Base-by-base conservation (phyloP, 2,113 vertebrate species). In the Microtus richardsoni region DNA sequence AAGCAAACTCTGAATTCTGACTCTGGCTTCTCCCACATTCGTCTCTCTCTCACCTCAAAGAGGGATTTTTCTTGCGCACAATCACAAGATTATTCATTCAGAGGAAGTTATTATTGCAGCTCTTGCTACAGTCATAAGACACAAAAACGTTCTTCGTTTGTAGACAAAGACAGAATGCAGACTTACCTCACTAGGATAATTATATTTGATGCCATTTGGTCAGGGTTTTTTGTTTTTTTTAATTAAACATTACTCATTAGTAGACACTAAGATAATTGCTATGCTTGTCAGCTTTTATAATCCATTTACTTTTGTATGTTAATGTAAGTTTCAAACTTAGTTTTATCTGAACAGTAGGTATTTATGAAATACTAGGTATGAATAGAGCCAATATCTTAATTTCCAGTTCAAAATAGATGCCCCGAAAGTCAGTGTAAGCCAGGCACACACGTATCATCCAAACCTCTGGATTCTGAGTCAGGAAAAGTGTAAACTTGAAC, bases 201-300 rank as follows among this genome's bases (percentile, higher is more conserved):
- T 75, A 93, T 70, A 88, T 94, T 95, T 94, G 73, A 86, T 84
- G 41, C 89, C 41, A 16, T 75, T 91, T 98, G 79, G 93, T 89
- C 79, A 88, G 79, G 74, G 10, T 73, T 4, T 79, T 94, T 90
- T 78, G 70, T 39, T 39, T 70, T 95, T 84, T 87, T 87, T 94
- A 91, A 94, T 93, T 90, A 93, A 95, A 93, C 66, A 84, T 90
- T 52, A 80, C 54, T 89, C 83, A 73, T 71, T 80, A 28, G n/a
- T 80, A 94, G 88, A 95, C 74, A 89, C 47, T 73, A 80, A 89
- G 92, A 96, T 96, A 96, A 96, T 96, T 66, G 26, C 22, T 91
- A 52, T 91, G 71, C 84, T 90, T 70, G 9, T 60, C 93, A 82
- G 62, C 36, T 95, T 94, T 96, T 85, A 97, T 92, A 89, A 94